Evolutionary conservation across 2,797 vertebrate genomes (phyloP).

Genomic region (Ataeniobius toweri): DNA sequence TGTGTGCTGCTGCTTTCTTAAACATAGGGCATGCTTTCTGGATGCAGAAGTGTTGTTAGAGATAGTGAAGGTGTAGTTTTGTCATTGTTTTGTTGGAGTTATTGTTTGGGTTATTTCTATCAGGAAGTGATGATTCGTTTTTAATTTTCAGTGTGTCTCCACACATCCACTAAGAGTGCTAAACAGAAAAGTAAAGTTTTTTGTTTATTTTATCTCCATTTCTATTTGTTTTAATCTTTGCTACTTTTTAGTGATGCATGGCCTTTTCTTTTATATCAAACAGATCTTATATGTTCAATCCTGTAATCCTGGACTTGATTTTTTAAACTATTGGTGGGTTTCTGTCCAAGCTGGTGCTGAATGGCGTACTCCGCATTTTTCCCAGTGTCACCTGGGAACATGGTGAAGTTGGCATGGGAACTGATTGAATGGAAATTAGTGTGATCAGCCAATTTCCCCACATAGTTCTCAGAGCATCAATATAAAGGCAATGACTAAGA

Average conservation of each 20-base stretch:
- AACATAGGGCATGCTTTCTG: background rate
- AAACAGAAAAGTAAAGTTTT: background rate
- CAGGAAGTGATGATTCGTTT: background rate
- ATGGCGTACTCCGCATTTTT: background rate
- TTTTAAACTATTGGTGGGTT: background rate
- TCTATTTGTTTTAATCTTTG: background rate
- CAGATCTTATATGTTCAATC: background rate
- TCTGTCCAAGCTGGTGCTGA: background rate
- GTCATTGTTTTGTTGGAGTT: background rate
- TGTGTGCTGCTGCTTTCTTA: background rate
- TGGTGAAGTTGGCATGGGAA: background rate
- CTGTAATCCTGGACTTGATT: background rate
- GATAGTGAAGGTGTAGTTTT: background rate
- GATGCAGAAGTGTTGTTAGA: background rate
- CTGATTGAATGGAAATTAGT: constrained; percentile 6
- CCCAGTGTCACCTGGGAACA: too few relatives aligned
- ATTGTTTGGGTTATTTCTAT: background rate
- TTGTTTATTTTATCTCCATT: background rate
- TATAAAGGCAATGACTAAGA: constrained; percentile 27
- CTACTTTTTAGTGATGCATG: background rate
- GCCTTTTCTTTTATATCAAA: background rate
- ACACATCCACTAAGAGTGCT: background rate
- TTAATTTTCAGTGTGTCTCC: background rate
- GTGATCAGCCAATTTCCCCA: constrained; percentile 26
- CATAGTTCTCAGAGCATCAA: constrained; percentile 25